Conservation (phyloP, 1,140 invertebrate genomes). For the Popillia japonica region DNA sequence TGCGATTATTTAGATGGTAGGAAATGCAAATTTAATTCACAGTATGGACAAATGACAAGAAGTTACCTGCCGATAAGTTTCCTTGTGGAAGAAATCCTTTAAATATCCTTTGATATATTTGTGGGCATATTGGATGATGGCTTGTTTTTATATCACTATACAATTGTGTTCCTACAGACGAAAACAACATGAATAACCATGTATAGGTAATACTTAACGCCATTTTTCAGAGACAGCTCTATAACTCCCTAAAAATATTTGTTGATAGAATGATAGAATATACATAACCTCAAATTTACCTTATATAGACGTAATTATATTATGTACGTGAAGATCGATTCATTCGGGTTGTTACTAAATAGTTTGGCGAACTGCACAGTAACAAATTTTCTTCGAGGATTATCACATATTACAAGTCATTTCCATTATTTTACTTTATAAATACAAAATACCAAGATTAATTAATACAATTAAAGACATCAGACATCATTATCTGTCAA, state of each 20-base stretch:
- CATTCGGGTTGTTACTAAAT: background rate
- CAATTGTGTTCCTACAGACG: conserved; percentile 29
- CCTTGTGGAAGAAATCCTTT: conserved; percentile 54
- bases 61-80: conserved; percentile 54
- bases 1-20: too few relatives aligned
- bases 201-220: background rate
- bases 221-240: background rate
- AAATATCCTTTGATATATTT: conserved; percentile 52
- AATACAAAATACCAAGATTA: background rate
- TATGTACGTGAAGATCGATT: background rate
- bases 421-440: background rate
- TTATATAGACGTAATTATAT: too few relatives aligned
- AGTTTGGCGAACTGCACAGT: background rate
- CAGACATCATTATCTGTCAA: background rate
- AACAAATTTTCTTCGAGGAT: background rate
- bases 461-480: background rate
- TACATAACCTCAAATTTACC: background rate
- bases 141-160: background rate
- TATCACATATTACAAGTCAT: background rate
- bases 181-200: conserved; percentile 6
- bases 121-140: conserved; percentile 47
- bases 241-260: background rate
- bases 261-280: background rate
- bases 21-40: too few relatives aligned
- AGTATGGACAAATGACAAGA: too few relatives aligned